Percentiles rank a stretch among this genome's conserved stretches.
Conservation (phyloP, 2,888 invertebrate genomes). For the Flexamia atlantica region DNA sequence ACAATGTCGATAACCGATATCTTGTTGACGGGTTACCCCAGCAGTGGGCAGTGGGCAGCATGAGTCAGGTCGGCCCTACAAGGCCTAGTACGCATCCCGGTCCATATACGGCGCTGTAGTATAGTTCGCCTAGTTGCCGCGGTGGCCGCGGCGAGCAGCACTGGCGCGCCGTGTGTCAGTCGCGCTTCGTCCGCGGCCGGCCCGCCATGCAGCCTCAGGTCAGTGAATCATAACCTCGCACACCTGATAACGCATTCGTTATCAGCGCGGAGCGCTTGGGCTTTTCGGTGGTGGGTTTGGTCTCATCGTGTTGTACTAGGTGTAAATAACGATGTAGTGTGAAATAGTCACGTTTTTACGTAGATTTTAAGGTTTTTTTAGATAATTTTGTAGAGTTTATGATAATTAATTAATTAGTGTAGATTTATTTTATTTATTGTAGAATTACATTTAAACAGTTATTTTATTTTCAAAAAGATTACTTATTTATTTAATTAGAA, state of each 20-base stretch:
- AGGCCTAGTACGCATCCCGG: constrained; percentile 20
- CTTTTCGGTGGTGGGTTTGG: neutral
- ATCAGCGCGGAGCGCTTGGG: neutral
- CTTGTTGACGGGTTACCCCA: neutral
- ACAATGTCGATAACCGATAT: neutral
- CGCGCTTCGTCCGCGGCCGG: constrained; percentile 23
- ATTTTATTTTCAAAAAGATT: too few relatives aligned
- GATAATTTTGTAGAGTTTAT: too few relatives aligned
- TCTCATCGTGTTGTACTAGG: neutral
- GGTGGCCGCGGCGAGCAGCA: constrained; percentile 51
- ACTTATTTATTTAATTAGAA: too few relatives aligned
- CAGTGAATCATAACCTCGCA: constrained; percentile 15
- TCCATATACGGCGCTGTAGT: constrained; percentile 49
- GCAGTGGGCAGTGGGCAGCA: neutral
- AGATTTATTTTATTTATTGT: too few relatives aligned
- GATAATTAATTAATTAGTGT: too few relatives aligned
- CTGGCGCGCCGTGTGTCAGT: constrained; percentile 15
- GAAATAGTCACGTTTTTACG: neutral
- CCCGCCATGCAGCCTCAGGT: constrained; percentile 13
- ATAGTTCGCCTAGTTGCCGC: constrained; percentile 43
- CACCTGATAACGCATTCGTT: constrained; percentile 39
- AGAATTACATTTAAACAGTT: too few relatives aligned
- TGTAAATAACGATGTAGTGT: constrained; percentile 1
- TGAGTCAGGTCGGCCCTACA: constrained; percentile 28
- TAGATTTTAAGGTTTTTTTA: too few relatives aligned